Percentiles rank a stretch among this genome's conserved stretches.
Conservation (phyloP, 1,140 invertebrate genomes). For the Camponotus pennsylvanicus region DNA sequence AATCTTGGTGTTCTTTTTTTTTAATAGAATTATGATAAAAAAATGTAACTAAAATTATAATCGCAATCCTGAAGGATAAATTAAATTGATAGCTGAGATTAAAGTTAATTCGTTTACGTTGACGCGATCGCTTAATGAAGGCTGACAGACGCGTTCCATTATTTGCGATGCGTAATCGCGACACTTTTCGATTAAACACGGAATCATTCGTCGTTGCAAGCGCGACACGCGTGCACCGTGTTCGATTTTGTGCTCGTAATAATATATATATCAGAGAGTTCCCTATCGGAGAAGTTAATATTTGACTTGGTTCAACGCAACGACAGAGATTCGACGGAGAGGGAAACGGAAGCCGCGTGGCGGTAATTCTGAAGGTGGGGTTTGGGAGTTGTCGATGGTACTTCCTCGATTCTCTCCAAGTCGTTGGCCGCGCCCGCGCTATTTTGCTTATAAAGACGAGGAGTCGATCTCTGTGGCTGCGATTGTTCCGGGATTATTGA, state of each 20-base stretch:
- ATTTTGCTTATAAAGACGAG: constrained; percentile 89
- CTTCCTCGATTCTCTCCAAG: constrained; percentile 90
- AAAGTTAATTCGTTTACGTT: not conserved
- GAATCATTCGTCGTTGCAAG: constrained; percentile 15
- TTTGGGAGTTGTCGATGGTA: constrained; percentile 84
- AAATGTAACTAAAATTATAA: not conserved
- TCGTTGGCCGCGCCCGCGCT: constrained; percentile 90
- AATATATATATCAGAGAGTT: too few species aligned
- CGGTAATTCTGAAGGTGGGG: constrained; percentile 77
- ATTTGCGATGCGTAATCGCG: not conserved
- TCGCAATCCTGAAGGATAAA: not conserved
- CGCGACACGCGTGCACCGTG: not conserved
- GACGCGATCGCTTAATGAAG: not conserved
- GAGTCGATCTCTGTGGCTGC: constrained; percentile 50
- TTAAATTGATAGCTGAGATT: not conserved
- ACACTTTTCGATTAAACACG: not conserved
- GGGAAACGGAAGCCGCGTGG: constrained; percentile 83
- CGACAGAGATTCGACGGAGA: constrained; percentile 85
- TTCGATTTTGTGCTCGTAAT: constrained; percentile 27
- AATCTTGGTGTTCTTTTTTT: not conserved
- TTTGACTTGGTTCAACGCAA: constrained; percentile 71
- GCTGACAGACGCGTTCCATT: not conserved
- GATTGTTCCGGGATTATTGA: constrained; percentile 44
- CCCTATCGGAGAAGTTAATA: not conserved
- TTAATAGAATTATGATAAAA: not conserved